Evolutionary conservation across 2,113 vertebrate genomes (phyloP), one percentile per base, ranked within the genome.

Genomic region (Ovibos moschatus): DNA sequence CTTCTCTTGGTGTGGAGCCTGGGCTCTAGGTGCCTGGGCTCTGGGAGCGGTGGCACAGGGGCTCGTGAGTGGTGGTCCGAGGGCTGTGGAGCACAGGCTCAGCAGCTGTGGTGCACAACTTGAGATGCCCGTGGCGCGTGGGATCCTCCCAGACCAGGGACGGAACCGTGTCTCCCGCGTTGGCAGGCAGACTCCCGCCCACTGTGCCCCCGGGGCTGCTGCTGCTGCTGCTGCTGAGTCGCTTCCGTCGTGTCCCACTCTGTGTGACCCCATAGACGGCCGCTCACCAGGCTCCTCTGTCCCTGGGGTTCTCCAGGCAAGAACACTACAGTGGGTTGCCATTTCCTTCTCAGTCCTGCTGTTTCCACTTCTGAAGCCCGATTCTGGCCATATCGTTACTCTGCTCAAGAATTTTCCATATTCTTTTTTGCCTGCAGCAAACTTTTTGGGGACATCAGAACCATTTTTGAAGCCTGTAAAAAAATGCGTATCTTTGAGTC

Each of bases 311-410:
- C 25, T 58, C 25, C 25, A 58, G 57, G 57, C 57, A 12, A 27
- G 57, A 58, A 2, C 57, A 5, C 10, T 58, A 25, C 4, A 12
- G 57, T 58, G 57, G 57, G 57, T 5, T 58, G 23, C 57, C 23
- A 11, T 58, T 27, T 58, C 57, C 23, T 58, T 58, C 57, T 58
- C 57, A 43, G 36, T 25, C 23, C 36, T 95, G 30, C 71, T 43
- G 12, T 33, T 96, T 97, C 84, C 89, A 57, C 58, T 91, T 96
- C 21, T 91, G 78, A 97, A 86, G 30, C 45, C 50, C 19, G n/a
- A n/a, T 27, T 83, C 57, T 81, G 76, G 33, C 27, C 57, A 92
- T 25, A 40, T 96, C 40, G 55, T 78, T 58, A 79, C 33, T 87
- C 27, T 88, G 58, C 53, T 91, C 33, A 95, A 92, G 43, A 94